Conservation (phyloP, 2,888 invertebrate species). For the Marasmarcha lunaedactyla region DNA sequence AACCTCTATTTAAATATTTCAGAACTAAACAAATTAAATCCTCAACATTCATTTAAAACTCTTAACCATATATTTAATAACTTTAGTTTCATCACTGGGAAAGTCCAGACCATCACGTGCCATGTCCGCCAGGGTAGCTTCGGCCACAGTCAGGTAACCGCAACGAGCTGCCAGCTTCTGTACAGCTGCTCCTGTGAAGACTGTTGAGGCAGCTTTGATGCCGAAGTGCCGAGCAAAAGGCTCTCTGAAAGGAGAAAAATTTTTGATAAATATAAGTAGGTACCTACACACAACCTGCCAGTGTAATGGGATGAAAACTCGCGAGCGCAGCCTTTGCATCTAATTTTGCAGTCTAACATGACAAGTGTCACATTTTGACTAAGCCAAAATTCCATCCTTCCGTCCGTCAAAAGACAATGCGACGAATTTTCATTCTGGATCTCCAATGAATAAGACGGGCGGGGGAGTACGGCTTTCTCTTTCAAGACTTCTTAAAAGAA, state of each 20-base stretch:
- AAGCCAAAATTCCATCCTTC: too few relatives aligned
- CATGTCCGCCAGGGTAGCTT: constrained; percentile 27
- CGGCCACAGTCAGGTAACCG: constrained; percentile 30
- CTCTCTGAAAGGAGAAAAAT: constrained; percentile 25
- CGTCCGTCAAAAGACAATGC: too few relatives aligned
- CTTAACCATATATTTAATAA: constrained; percentile 39
- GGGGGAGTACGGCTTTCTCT: too few relatives aligned
- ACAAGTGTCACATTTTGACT: too few relatives aligned
- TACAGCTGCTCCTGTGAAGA: constrained; percentile 42
- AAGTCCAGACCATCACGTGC: constrained; percentile 33
- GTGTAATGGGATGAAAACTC: too few relatives aligned
- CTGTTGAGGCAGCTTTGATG: constrained; percentile 33
- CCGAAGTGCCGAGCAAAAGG: constrained; percentile 28
- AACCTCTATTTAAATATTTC: too few relatives aligned
- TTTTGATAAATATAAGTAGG: background rate
- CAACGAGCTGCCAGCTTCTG: constrained; percentile 32
- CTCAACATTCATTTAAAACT: constrained; percentile 18
- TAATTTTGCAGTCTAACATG: too few relatives aligned
- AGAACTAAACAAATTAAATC: constrained; percentile 3
- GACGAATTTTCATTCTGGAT: too few relatives aligned
- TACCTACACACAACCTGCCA: too few relatives aligned
- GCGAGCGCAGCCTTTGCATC: too few relatives aligned
- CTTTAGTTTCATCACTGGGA: constrained; percentile 28
- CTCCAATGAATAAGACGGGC: too few relatives aligned
- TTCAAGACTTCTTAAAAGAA: too few relatives aligned